A percentile compares a stretch with the other conserved stretches of the same genome.
These are phyloP conservation scores for Omphaloscelis lunosa DNA, from an alignment of 2,888 invertebrate genomes.

Conservation along the genomic window DNA sequence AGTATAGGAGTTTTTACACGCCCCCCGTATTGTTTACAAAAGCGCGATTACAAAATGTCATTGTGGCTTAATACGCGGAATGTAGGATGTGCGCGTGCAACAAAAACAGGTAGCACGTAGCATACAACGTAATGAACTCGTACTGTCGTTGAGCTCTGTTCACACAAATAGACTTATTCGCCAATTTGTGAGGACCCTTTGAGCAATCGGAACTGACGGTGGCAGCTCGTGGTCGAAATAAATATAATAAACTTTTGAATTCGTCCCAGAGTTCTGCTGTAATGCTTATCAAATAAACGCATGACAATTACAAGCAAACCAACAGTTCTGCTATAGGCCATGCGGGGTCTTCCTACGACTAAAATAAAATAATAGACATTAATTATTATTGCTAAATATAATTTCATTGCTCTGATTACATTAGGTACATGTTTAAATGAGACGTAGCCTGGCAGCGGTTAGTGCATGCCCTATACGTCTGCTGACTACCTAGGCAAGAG, in stretches of 20 bases:
- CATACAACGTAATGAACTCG: too few species aligned
- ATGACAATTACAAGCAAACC: not conserved
- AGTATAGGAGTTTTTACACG: not conserved
- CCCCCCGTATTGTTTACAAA: not conserved
- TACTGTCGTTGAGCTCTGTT: not conserved
- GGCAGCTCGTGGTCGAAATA: not conserved
- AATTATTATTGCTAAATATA: slow-evolving; percentile 84
- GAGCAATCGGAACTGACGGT: not conserved
- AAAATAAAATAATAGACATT: slow-evolving; percentile 58
- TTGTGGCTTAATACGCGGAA: not conserved
- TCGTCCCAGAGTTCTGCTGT: too few species aligned
- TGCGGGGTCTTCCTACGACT: not conserved
- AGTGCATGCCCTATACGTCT: slow-evolving; percentile 60
- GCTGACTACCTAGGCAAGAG: slow-evolving; percentile 65
- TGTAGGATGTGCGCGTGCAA: not conserved
- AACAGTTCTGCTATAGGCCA: too few species aligned
- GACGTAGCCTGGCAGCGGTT: slow-evolving; percentile 59
- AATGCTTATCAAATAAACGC: not conserved
- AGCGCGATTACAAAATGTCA: not conserved
- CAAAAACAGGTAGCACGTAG: not conserved
- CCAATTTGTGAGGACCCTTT: not conserved
- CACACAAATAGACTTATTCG: not conserved
- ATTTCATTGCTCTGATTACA: slow-evolving; percentile 84
- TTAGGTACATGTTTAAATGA: slow-evolving; percentile 71
- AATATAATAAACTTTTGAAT: not conserved